Base-by-base conservation (phyloP, 1,140 invertebrate species). In the Zaprionus gabonicus region DNA sequence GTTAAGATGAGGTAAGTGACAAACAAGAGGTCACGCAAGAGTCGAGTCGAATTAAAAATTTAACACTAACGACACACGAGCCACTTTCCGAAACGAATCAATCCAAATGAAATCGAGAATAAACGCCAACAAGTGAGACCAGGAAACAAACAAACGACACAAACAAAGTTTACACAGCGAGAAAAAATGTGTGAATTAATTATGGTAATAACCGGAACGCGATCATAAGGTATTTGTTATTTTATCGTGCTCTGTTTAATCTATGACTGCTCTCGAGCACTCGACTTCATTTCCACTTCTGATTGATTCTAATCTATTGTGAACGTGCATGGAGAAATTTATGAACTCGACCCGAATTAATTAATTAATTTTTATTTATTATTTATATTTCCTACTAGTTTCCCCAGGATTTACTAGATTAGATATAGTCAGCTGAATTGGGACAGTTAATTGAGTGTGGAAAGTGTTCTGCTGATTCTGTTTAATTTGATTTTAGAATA, bases 61-160 rank as follows among this genome's bases (percentile, higher is more conserved):
- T n/a, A 6, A 6, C 28, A 15, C 38, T 17, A 6, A 5, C n/a
- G 41, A 44, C 41, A 44, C 0, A 41, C 38, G 15, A n/a, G 15
- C 38, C 10, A 41, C 15, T 34, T 34, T 20, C 25, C 13, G 10
- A 49, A 64, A 23, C 10, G 12, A 51, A 34, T 64, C 51, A 51
- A 64, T 64, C 46, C n/a, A 25, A 20, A 64, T 23, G n/a, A 44
- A 44, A 49, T 49, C 62, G 60, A 53, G 53, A 64, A 64, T 53
- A 55, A 34, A 64, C 23, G 62, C 31, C 34, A 64, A 64, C 31
- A 53, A 65, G 4, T 55, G 12, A 46, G 17, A 17, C 41, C 7
- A 38, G 31, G 44, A 46, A 63, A 34, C n/a, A 20, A 36, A 17
- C 12, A 38, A 51, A 23, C n/a, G 41, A 17, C 15, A 49, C 20